phyloP scores from a whole-genome alignment of 2,797 vertebrate genomes.

The Hippoglossus hippoglossus region DNA sequence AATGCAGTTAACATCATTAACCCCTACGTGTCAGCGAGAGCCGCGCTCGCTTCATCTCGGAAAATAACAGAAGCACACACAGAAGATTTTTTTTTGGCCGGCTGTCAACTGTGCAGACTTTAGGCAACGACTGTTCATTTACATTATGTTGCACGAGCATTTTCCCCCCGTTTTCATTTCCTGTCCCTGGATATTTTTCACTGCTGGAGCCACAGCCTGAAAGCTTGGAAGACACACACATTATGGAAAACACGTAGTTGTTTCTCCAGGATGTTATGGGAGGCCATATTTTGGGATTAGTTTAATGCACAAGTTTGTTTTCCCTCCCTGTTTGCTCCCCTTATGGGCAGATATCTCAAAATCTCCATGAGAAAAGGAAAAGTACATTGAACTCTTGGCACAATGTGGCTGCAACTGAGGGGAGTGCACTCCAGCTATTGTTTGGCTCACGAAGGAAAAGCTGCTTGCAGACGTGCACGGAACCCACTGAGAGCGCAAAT shows the following conservation, averaged over 20 bases:
- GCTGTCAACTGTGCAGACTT: conserved; percentile 18
- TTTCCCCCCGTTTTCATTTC: conserved; percentile 14
- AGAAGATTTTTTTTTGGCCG: conserved; percentile 16
- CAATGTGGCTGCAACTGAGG: background rate
- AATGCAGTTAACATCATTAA: conserved; percentile 48
- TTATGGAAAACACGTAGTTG: conserved; percentile 14
- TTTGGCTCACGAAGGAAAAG: background rate
- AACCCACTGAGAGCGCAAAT: no score
- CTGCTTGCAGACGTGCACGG: no score
- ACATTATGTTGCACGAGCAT: conserved; percentile 49
- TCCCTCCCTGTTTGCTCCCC: background rate
- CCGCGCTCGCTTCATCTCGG: conserved; percentile 32
- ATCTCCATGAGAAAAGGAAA: background rate
- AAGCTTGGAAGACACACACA: conserved; percentile 27
- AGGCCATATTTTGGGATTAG: conserved; percentile 19
- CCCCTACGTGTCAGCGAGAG: conserved; percentile 23
- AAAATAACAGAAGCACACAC: conserved; percentile 18
- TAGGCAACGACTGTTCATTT: conserved; percentile 37
- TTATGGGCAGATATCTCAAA: background rate
- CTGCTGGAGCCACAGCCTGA: conserved; percentile 11
- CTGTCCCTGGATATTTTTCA: conserved; percentile 36
- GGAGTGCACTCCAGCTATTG: background rate
- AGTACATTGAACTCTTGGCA: no score
- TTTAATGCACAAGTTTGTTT: conserved; percentile 17
- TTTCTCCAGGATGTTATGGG: background rate